Evolutionary conservation across 2,113 vertebrate species (phyloP).

Genomic region (Micromys minutus): DNA sequence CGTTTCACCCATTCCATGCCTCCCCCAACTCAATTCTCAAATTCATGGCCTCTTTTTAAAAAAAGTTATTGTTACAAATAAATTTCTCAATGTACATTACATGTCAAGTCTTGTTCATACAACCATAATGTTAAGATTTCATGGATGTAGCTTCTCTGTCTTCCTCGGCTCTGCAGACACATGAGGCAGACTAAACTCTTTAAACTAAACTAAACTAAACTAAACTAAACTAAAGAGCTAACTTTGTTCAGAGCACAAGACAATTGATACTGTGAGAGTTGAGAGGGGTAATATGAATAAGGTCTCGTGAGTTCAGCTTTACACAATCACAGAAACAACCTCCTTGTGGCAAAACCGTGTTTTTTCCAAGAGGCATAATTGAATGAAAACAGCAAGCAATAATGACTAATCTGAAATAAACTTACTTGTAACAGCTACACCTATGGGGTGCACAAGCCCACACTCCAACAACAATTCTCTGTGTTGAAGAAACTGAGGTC

Average conservation of each 20-base stretch:
- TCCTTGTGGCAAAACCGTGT: neutral
- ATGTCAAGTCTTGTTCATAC: neutral
- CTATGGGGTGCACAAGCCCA: neutral
- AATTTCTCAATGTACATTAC: neutral
- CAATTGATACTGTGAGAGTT: neutral
- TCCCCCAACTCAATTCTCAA: neutral
- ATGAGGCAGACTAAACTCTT: neutral
- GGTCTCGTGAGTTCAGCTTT: neutral
- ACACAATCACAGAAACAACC: neutral
- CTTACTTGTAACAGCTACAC: neutral
- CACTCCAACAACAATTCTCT: neutral
- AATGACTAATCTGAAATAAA: neutral
- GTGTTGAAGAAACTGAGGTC: neutral
- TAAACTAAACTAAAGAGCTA: too few relatives aligned
- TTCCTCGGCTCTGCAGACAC: neutral
- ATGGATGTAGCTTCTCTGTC: neutral
- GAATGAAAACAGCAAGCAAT: neutral
- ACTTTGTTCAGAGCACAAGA: neutral
- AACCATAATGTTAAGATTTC: neutral
- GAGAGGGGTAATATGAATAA: neutral
- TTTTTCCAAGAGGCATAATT: neutral
- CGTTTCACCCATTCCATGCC: neutral
- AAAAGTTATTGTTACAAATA: too few relatives aligned
- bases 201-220: too few relatives aligned
- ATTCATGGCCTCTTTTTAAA: neutral